Base-by-base conservation (phyloP, 2,888 invertebrate genomes). In the Agriopis marginaria region DNA sequence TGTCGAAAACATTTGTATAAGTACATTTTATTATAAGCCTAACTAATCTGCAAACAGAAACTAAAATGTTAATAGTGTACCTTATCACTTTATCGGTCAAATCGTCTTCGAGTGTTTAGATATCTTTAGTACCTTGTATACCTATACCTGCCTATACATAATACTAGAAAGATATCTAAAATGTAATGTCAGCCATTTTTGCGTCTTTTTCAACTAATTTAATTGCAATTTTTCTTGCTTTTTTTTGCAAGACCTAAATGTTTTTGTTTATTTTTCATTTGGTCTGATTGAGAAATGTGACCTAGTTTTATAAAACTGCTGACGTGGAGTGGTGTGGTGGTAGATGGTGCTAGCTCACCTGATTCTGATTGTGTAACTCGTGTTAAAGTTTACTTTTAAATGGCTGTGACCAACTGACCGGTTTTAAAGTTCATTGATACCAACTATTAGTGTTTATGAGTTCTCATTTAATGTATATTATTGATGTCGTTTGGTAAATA, bases 281-380 rank as follows among this genome's bases (percentile, higher is more conserved):
- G 11, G 5, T 56, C 44, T 7, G 42, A 40, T 62, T 62, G n/a
- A n/a, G 42, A 32, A 62, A 53, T 47, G 5, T 53, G n/a, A 61
- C 49, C 49, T 14, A 60, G 32, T n/a, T 60, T 23, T 39, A 32
- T 44, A 39, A 51, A 49, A 53, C 4, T 44, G 62, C 53, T 53
- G 62, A 62, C 17, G 17, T 23, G 17, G 17, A 23, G 17, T 23
- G 17, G 17, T 40, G 39, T 50, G 50, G 42, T n/a, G 50, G 40
- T 50, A n/a, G n/a, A 17, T 17, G 56, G 44, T 9, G 40, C 55
- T 12, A 7, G 0, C 44, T 59, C 23, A 47, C 32, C 59, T 47
- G n/a, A 49, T n/a, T n/a, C 9, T 10, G 49, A 54, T 63, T 63
- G 63, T 63, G 63, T 54, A 54, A 63, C 50, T 49, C 23, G 14